Evolutionary conservation across 2,888 invertebrate species (phyloP), one percentile per base, ranked within the genome.

Genomic region (Acronicta aceris): DNA sequence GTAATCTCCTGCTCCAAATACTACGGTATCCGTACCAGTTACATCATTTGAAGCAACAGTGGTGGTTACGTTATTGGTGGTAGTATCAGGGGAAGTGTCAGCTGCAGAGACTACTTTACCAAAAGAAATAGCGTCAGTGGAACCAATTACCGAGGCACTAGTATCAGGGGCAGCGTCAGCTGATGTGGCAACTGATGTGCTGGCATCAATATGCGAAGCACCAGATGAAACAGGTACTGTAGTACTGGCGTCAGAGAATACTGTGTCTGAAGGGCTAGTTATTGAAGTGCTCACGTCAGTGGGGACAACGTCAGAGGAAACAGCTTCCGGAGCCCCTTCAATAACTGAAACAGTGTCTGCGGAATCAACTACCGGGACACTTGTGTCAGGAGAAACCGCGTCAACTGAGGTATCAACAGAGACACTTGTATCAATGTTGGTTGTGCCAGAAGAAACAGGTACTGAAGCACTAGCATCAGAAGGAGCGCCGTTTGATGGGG

Each of bases 341-440:
- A 2, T 0, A 12, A 12, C 3, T 1, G 12, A 12, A 33, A 12
- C 4, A 33, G 45, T 8, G 7, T 21, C 10, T 21, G 45, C 8
- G 33, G 53, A 15, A 5, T 21, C 12, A 2, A 15, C 33, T 33
- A 0, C 33, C 5, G 12, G 33, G 0, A 12, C 33, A 33, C 9
- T 52, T 13, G 52, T 17, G 15, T 41, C 50, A 40, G 43, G 41
- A 0, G 41, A 15, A 1, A 12, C 16, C 2, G 8, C 7, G 12
- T 41, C 41, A 27, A 13, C 27, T n/a, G 40, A 10, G 5, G 16
- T 1, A 13, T 56, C 41, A 13, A 51, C 65, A 16, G 59, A 65
- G 25, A 33, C 47, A 6, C 36, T 52, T 7, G 52, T 33, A 12
- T 30, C 56, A 25, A 46, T 33, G 10, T 33, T 27, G 1, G 16